Conservation (phyloP, 2,888 invertebrate species). For the Conistra vaccinii region DNA sequence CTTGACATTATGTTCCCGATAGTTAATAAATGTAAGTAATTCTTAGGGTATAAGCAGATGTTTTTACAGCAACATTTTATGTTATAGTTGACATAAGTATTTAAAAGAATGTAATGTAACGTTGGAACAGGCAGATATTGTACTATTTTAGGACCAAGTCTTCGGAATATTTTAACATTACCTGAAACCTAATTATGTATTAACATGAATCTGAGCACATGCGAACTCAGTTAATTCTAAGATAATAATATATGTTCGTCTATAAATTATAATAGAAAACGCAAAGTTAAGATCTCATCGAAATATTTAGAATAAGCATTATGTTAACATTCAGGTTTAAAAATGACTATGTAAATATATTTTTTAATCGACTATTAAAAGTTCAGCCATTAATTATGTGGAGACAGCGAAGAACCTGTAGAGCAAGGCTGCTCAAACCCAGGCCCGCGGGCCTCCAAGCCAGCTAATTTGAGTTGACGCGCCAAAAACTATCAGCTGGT, state of each 20-base stretch:
- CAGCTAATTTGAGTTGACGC: too few relatives aligned
- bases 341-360: slow-evolving; percentile 30
- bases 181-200: slow-evolving; percentile 41
- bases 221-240: slow-evolving; percentile 39
- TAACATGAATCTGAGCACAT: slow-evolving; percentile 45
- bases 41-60: slow-evolving; percentile 11
- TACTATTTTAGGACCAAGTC: slow-evolving; percentile 31
- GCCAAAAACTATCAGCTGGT: too few relatives aligned
- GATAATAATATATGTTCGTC: slow-evolving; percentile 33
- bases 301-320: slow-evolving; percentile 62
- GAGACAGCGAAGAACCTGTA: neutral
- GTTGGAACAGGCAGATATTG: slow-evolving; percentile 9
- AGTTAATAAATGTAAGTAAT: slow-evolving; percentile 1
- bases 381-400: slow-evolving; percentile 42
- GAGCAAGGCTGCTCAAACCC: too few relatives aligned
- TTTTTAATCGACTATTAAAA: slow-evolving; percentile 12
- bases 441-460: too few relatives aligned
- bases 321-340: slow-evolving; percentile 40
- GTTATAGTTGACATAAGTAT: slow-evolving; percentile 16
- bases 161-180: slow-evolving; percentile 16
- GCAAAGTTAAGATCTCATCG: slow-evolving; percentile 68
- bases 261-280: slow-evolving; percentile 40
- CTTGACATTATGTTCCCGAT: slow-evolving; percentile 1
- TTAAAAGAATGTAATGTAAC: slow-evolving; percentile 13
- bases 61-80: slow-evolving; percentile 13